These are phyloP conservation scores for Phortica variegata DNA, from an alignment of 1,140 invertebrate genomes.

Conservation along the genomic window DNA sequence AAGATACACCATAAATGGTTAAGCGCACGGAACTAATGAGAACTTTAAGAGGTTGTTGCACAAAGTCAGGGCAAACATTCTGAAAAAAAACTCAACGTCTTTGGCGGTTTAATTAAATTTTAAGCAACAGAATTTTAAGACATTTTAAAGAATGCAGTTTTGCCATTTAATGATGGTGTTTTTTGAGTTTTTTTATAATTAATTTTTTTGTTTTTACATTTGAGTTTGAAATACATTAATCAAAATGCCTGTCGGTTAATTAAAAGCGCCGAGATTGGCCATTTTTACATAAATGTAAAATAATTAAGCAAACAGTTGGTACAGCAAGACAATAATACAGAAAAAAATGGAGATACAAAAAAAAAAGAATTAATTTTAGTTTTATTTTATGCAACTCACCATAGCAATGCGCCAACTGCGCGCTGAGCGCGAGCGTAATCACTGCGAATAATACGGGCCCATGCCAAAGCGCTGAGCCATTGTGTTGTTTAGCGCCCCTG, in stretches of 20 bases:
- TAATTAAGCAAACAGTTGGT: slow-evolving; percentile 11
- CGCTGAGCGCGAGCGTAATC: no score
- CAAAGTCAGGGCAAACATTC: slow-evolving; percentile 7
- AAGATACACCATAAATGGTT: not conserved
- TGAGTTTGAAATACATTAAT: slow-evolving; percentile 32
- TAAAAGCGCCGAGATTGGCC: slow-evolving; percentile 29
- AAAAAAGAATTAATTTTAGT: no score
- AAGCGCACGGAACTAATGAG: no score
- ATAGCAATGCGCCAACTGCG: no score
- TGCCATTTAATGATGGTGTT: no score
- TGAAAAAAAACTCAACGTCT: slow-evolving; percentile 31
- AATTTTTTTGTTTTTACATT: not conserved
- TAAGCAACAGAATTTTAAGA: slow-evolving; percentile 12
- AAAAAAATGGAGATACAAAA: no score
- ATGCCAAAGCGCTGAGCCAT: no score
- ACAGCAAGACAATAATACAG: no score
- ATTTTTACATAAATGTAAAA: slow-evolving; percentile 23
- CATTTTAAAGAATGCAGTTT: slow-evolving; percentile 31
- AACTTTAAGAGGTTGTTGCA: slow-evolving; percentile 2
- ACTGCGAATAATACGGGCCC: no score
- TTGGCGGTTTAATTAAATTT: slow-evolving; percentile 34
- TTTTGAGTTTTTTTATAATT: slow-evolving; percentile 26
- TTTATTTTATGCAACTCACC: no score
- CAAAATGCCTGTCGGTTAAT: slow-evolving; percentile 41
- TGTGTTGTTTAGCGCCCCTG: no score